phyloP scores from a whole-genome alignment of 2,113 vertebrate genomes.

The Euleptes europaea region DNA sequence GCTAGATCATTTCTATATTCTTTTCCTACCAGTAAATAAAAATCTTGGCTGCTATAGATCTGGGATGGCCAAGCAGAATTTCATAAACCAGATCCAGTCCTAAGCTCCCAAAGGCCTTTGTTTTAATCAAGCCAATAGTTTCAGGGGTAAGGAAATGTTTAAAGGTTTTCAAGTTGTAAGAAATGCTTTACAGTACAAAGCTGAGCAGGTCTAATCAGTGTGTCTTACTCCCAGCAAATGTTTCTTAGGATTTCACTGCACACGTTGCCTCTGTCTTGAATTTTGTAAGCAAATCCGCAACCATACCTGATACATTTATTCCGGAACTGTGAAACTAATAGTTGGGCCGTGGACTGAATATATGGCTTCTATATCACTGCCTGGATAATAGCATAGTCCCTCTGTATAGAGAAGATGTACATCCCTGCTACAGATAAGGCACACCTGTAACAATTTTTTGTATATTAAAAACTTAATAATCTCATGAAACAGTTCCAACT shows the following conservation, averaged over 20 bases:
- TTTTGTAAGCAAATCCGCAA: background rate
- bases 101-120: background rate
- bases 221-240: too few species aligned
- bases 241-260: too few species aligned
- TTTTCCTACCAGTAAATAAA: background rate
- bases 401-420: background rate
- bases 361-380: too few species aligned
- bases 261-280: background rate
- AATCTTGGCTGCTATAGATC: background rate
- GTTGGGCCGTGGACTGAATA: too few species aligned
- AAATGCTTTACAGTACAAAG: background rate
- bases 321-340: background rate
- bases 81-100: background rate
- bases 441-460: slow-evolving; percentile 16
- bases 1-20: background rate
- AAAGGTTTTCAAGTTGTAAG: background rate
- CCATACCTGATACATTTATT: background rate
- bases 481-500: background rate
- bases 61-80: background rate
- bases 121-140: background rate
- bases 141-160: background rate
- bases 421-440: accelerated
- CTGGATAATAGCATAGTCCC: background rate
- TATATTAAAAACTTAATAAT: background rate
- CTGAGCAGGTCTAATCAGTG: too few species aligned